Conservation (phyloP, 2,888 invertebrate species). For the Andrena minutula region DNA sequence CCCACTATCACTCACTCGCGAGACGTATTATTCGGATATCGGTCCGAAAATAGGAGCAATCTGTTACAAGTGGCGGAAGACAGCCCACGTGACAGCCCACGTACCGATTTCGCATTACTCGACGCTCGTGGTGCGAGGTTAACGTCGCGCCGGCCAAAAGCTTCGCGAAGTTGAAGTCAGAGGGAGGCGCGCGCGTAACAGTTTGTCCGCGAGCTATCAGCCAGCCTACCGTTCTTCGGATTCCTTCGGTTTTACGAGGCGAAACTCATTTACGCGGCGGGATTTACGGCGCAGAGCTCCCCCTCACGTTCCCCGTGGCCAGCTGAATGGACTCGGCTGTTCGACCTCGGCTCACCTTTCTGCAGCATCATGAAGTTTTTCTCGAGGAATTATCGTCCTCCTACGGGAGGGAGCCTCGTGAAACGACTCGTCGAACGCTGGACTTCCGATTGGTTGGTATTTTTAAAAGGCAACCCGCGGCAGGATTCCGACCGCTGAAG, state of each 20-base stretch:
- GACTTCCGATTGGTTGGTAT: constrained; percentile 34
- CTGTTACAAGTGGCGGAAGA: no score
- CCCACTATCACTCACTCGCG: background rate
- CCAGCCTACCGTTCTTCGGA: constrained; percentile 54
- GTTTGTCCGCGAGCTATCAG: constrained; percentile 40
- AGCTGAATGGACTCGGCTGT: constrained; percentile 42
- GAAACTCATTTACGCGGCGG: constrained; percentile 73
- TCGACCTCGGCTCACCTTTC: constrained; percentile 57
- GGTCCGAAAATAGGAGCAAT: no score
- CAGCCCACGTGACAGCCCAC: no score
- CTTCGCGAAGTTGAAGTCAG: constrained; percentile 15
- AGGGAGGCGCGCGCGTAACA: constrained; percentile 7
- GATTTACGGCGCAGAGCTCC: constrained; percentile 65
- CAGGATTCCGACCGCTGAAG: constrained; percentile 24
- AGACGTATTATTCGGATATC: background rate
- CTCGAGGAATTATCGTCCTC: constrained; percentile 50
- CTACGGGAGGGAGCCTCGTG: constrained; percentile 13
- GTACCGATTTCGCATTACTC: constrained; percentile 3
- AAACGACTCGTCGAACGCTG: constrained; percentile 20
- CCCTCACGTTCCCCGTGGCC: background rate
- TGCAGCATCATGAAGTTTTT: constrained; percentile 30
- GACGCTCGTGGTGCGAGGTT: constrained; percentile 9
- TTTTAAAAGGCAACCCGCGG: constrained; percentile 14
- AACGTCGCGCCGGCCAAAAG: constrained; percentile 9
- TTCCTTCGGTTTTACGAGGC: constrained; percentile 72